Base-by-base conservation (phyloP, 1,140 invertebrate genomes). In the Pteromalus puparum region DNA sequence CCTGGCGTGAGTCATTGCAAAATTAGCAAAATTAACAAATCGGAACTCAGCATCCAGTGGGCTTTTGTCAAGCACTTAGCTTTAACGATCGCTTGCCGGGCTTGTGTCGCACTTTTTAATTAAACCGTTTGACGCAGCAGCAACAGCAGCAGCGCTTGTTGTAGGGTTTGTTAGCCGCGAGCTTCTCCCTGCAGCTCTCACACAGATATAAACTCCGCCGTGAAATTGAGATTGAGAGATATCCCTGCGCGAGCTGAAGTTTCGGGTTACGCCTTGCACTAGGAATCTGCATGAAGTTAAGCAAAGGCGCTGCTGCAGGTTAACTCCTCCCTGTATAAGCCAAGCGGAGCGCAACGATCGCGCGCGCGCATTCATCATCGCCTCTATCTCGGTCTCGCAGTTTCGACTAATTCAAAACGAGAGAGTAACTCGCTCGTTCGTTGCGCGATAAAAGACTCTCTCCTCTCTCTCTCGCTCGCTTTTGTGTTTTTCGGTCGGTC, bases 261-360 rank as follows among this genome's bases (percentile, higher is more conserved):
- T 84, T 84, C 28, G 15, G 38, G 68, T 74, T 67, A 67, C 48
- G 67, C 48, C 68, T 46, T 42, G 38, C 26, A 7, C 38, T 1
- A 21, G 28, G n/a, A 79, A 79, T 84, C 77, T 84, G 30, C 68
- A 65, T 84, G 68, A 65, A 80, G 68, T 74, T 80, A 80, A 12
- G 21, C 42, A 30, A 68, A 38, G 24, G 34, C 30, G 26, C 28
- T 34, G 24, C 10, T 34, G 24, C 10, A 30, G 81, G 7, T 70
- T 53, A 84, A 79, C 18, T 26, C 48, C 46, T 68, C n/a, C 24
- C n/a, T 10, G 0, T 3, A n/a, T 67, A 13, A 4, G 9, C 46
- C n/a, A n/a, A 15, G 10, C 53, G 1, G 3, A 61, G 18, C 3
- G 48, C 48, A 61, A 61, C 18, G 53, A 61, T 46, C 53, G 48